A percentile compares a stretch with the other conserved stretches of the same genome.
Conservation (phyloP, 2,113 vertebrate genomes). For the Nymphicus hollandicus region DNA sequence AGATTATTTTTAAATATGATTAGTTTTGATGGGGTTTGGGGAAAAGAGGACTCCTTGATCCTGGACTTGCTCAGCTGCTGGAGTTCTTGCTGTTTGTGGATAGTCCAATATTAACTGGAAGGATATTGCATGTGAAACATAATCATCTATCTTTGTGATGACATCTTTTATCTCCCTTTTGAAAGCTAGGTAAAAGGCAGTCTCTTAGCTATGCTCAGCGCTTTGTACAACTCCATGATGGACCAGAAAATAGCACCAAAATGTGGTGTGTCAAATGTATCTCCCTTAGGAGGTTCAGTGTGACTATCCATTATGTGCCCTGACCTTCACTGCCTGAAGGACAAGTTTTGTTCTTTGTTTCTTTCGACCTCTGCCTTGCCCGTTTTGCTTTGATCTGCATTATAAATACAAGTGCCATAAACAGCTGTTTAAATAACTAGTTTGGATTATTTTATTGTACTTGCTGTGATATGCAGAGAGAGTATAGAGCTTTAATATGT, state of each 20-base stretch:
- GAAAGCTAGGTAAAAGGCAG: not conserved
- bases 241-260: constrained; percentile 38
- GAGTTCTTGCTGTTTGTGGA: not conserved
- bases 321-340: constrained; percentile 66
- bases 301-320: constrained; percentile 65
- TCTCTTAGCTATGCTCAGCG: not conserved
- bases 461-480: not conserved
- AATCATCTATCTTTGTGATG: constrained; percentile 12
- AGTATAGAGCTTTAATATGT: not conserved
- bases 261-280: constrained; percentile 55
- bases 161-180: not conserved
- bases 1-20: constrained; percentile 20
- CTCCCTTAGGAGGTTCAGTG: constrained; percentile 62
- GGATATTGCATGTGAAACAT: not conserved
- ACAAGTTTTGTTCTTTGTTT: constrained; percentile 4
- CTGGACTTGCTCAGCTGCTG: not conserved
- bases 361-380: not conserved
- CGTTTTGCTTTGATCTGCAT: not conserved
- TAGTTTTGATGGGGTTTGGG: not conserved
- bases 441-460: not conserved
- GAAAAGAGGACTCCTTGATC: not conserved
- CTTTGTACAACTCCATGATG: not conserved
- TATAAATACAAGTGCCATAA: not conserved
- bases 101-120: constrained; percentile 15
- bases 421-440: not conserved